Conservation (phyloP, 1,140 invertebrate species). For the Apis dorsata region DNA sequence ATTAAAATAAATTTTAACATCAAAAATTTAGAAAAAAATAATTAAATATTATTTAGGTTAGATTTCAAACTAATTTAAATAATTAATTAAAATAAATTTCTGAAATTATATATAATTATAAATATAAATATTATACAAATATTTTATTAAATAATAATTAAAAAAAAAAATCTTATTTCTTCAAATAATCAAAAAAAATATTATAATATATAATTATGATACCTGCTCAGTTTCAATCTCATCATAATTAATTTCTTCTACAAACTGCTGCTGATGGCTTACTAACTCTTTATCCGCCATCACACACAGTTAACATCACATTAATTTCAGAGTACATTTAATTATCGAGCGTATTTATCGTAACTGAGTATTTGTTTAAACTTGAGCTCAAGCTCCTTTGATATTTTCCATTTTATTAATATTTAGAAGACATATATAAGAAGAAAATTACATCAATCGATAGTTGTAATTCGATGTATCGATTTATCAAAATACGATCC, state of each 20-base stretch:
- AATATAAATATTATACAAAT: not conserved
- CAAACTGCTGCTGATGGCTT: constrained; percentile 80
- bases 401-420: constrained; percentile 43
- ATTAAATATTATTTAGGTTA: constrained; percentile 27
- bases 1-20: not conserved
- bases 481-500: constrained; percentile 25
- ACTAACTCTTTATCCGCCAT: constrained; percentile 78
- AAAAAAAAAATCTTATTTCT: not conserved
- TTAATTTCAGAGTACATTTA: constrained; percentile 67
- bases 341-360: constrained; percentile 29
- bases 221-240: constrained; percentile 82
- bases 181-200: not conserved
- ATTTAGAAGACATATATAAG: constrained; percentile 13
- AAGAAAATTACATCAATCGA: constrained; percentile 13
- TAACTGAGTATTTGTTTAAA: constrained; percentile 58
- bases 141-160: not conserved
- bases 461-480: constrained; percentile 30
- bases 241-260: constrained; percentile 82
- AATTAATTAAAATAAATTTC: not conserved
- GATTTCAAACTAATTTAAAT: constrained; percentile 3
- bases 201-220: constrained; percentile 36
- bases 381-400: constrained; percentile 10
- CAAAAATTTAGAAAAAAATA: constrained; percentile 6
- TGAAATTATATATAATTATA: not conserved
- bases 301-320: constrained; percentile 72